Conservation (phyloP, 1,140 invertebrate species). For the Drosophila mojavensis region DNA sequence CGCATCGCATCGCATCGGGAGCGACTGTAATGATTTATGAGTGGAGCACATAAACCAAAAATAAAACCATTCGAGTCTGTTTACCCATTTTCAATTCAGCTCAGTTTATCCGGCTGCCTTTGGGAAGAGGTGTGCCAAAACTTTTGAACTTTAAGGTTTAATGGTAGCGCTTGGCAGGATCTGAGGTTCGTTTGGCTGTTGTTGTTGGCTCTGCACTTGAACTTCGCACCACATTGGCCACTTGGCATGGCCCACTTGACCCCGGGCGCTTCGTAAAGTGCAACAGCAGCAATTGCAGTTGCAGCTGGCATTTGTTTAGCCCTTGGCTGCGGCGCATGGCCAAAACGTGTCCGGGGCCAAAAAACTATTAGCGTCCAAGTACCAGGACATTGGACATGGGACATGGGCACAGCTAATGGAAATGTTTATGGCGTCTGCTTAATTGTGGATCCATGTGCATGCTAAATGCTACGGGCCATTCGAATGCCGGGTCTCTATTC, state of each 20-base stretch:
- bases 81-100: conserved; percentile 15
- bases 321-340: conserved; percentile 49
- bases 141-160: conserved; percentile 40
- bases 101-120: background rate
- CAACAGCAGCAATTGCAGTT: conserved; percentile 20
- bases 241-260: conserved; percentile 2
- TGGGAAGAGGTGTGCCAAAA: background rate
- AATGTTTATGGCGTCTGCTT: conserved; percentile 34
- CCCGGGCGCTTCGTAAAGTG: conserved; percentile 12
- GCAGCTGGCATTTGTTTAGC: conserved; percentile 59
- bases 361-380: conserved; percentile 44
- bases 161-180: background rate
- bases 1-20: background rate
- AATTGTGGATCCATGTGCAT: conserved; percentile 24
- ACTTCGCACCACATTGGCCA: background rate
- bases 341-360: conserved; percentile 51
- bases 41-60: conserved; percentile 14
- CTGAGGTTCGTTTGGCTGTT: background rate
- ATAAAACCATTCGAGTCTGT: no score
- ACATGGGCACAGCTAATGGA: conserved; percentile 2
- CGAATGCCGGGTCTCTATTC: background rate
- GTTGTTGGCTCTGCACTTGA: background rate
- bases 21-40: conserved; percentile 23
- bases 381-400: background rate
- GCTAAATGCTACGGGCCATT: background rate